Evolutionary conservation across 2,113 vertebrate genomes (phyloP), one percentile per base, ranked within the genome.

Genomic region (Tor tambroides): DNA sequence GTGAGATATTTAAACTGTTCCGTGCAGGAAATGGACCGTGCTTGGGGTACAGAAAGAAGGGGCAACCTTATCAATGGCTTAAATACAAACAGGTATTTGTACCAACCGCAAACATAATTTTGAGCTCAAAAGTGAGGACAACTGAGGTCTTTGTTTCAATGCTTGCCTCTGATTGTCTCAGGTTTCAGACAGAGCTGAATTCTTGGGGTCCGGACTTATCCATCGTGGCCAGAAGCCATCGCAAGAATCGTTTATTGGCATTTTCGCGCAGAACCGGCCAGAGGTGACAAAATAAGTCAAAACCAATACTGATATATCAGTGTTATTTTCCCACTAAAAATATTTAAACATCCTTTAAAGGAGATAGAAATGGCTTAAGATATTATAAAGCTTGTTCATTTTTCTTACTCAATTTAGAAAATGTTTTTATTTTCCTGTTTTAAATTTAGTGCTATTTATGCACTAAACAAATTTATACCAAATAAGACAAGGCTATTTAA

Each of bases 241-340:
- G 59, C 5, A 94, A 0, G 89, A 95, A 2, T 95, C 96, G 0
- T 97, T 95, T 30, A 90, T 99, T 87, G 98, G 98, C 51, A 96
- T 99, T 92, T 99, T 99, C 94, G 95, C 98, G 87, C 98, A 98
- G 92, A 99, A 99, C 30, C 95, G 98, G 75, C 97, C 98, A 78
- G 98, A 99, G 95, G 98, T 99, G 92, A 96, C 91, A 19, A 17
- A 26, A 69, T 32, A 10, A 26, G 21, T 26, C 5, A 43, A 11
- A 43, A 43, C 11, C 23, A 2, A 43, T 43, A 11, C 41, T 49
- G 46, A 19, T 51, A 56, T 35, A 79, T 79, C 28, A 32, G 63
- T 32, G 6, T 30, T 30, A 63, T 67, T 30, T 67, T 67, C 65
- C 15, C 28, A 30, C 28, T 17, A 65, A 26, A 63, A 65, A 65